Conservation (phyloP, 2,888 invertebrate genomes). For the Acheta domesticus region DNA sequence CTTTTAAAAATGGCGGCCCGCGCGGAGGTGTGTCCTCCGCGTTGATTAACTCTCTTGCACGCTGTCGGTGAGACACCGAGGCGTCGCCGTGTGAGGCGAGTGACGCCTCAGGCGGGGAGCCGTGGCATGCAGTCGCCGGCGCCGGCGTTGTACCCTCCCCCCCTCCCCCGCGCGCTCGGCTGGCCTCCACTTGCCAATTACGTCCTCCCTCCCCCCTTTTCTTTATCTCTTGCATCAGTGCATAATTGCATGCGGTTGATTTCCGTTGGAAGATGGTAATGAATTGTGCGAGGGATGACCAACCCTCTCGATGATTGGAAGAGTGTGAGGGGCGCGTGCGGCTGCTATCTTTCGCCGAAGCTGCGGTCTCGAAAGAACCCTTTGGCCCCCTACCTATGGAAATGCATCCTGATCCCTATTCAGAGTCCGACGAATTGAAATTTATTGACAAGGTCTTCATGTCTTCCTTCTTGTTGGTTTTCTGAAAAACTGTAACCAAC, state of each 20-base stretch:
- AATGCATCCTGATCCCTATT: too few species aligned
- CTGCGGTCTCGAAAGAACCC: too few species aligned
- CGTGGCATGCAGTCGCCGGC: conserved; percentile 4
- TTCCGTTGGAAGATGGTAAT: not conserved
- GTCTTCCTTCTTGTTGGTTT: too few species aligned
- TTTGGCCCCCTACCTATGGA: too few species aligned
- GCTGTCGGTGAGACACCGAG: not conserved
- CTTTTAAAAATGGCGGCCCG: not conserved
- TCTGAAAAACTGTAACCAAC: too few species aligned
- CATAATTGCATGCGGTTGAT: not conserved
- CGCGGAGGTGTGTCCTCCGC: not conserved
- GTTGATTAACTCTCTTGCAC: not conserved
- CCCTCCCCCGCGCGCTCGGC: not conserved
- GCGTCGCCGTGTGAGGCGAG: not conserved
- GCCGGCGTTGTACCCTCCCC: not conserved
- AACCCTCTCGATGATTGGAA: not conserved
- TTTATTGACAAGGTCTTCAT: too few species aligned
- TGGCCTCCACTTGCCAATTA: not conserved
- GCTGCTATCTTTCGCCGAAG: too few species aligned
- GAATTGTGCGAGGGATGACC: not conserved
- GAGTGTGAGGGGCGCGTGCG: too few species aligned
- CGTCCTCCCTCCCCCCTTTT: not conserved
- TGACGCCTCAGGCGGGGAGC: not conserved
- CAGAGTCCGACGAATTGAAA: too few species aligned
- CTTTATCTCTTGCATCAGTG: not conserved